Percentiles rank a stretch among this genome's conserved stretches.
Conservation (phyloP, 2,797 vertebrate genomes). For the Periparus ater region DNA sequence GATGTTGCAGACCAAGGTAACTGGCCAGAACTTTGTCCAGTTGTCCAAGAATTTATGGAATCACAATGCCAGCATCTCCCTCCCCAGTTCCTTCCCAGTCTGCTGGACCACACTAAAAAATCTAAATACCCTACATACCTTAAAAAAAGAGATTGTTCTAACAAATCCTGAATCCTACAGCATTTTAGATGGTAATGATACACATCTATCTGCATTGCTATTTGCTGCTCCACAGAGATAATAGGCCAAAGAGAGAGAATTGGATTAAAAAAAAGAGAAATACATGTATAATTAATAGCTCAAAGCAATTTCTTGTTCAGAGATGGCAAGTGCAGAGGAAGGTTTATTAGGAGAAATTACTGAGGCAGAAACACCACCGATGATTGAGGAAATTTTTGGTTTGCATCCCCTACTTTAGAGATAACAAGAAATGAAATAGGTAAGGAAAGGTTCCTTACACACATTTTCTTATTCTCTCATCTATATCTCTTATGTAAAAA, state of each 20-base stretch:
- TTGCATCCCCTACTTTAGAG: neutral
- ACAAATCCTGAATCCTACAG: neutral
- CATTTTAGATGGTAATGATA: neutral
- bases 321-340: neutral
- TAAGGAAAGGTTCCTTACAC: neutral
- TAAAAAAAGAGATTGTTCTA: neutral
- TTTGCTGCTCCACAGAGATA: neutral
- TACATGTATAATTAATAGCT: neutral
- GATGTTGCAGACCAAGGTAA: neutral
- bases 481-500: neutral
- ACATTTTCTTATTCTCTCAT: neutral
- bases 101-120: neutral
- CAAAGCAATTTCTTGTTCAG: conserved; percentile 23
- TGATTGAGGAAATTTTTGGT: neutral
- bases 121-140: neutral
- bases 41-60: no score
- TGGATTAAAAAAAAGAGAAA: neutral
- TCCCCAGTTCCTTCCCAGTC: neutral
- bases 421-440: neutral
- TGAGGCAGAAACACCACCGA: neutral
- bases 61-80: neutral
- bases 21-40: neutral
- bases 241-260: neutral
- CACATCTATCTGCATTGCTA: neutral
- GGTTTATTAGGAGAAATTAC: conserved; percentile 28